phyloP scores from a whole-genome alignment of 1,140 invertebrate species.

The Matsumurasca onukii region DNA sequence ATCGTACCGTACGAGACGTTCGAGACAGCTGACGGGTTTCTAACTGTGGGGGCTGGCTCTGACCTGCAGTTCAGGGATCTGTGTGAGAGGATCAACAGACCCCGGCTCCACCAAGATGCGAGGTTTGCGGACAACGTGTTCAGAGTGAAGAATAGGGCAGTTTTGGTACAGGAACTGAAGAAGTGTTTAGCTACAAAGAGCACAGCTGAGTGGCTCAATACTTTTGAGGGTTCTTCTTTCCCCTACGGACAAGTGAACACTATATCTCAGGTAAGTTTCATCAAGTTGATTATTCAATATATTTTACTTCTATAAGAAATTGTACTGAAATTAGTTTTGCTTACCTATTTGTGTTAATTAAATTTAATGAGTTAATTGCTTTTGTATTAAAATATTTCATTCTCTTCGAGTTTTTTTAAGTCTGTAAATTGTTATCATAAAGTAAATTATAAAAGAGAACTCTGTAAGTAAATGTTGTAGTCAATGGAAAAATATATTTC shows the following conservation, averaged over 20 bases:
- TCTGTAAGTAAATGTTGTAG: too few species aligned
- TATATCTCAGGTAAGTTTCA: slow-evolving; percentile 60
- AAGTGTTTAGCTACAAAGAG: slow-evolving; percentile 64
- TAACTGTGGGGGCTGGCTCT: slow-evolving; percentile 83
- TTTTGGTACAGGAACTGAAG: slow-evolving; percentile 64
- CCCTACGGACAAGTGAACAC: slow-evolving; percentile 90
- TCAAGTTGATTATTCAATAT: too few species aligned
- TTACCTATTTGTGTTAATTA: too few species aligned
- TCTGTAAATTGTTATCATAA: too few species aligned
- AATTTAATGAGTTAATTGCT: too few species aligned
- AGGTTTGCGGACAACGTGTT: slow-evolving; percentile 70
- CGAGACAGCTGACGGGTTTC: slow-evolving; percentile 74
- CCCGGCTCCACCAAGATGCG: slow-evolving; percentile 60
- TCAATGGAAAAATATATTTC: too few species aligned
- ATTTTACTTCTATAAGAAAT: too few species aligned
- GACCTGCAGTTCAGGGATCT: slow-evolving; percentile 74
- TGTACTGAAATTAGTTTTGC: too few species aligned
- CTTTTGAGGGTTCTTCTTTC: slow-evolving; percentile 74
- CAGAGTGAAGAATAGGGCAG: slow-evolving; percentile 74
- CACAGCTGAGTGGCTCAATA: slow-evolving; percentile 72
- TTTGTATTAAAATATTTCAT: too few species aligned
- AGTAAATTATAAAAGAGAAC: too few species aligned
- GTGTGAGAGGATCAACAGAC: slow-evolving; percentile 62
- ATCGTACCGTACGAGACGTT: slow-evolving; percentile 95
- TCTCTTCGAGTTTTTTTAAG: too few species aligned